Base-by-base conservation (phyloP, 2,113 vertebrate genomes). In the Eurypyga helias region DNA sequence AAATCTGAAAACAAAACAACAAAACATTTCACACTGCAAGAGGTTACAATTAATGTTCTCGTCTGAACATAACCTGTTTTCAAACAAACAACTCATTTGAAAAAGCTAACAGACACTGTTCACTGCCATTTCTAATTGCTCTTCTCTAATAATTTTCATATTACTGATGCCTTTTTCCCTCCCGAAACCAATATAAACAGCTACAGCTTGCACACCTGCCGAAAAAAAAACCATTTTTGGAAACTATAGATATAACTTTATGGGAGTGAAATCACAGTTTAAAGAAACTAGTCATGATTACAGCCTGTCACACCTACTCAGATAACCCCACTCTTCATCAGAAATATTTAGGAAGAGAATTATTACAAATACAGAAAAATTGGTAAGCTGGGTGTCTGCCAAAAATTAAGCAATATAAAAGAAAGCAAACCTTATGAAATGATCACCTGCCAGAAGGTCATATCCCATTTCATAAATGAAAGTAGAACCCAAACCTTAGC, bases 1-100 rank as follows among this genome's bases (percentile, higher is more conserved):
- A 98, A 99, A 98, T 98, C 98, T 99, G 96, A 72, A 98, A 97
- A 86, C 58, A 94, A 93, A 94, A 16, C 57, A 92, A 46, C 34
- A 48, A 65, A 87, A 77, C 17, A 85, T 85, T 95, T 90, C 90
- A 60, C 84, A 94, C 34, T 80, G 21, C 41, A 92, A 82, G 51
- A 95, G 38, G 83, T 33, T 87, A 7, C 43, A 54, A 66, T 62
- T 81, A 83, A 80, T 33, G 15, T 66, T 58, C 90, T 57, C 20
- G 38, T 71, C 29, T 79, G 24, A 83, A 48, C n/a, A 43, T 26
- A 52, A 65, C 91, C 16, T 61, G 29, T 58, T 92, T 71, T 75
- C 36, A 87, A 75, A 82, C 57, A 0, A 82, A 71, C n/a, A 60
- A 33, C 18, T 86, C 28, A 57, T 73, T 67, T 84, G n/a, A 72